Percentiles rank a stretch among this genome's conserved stretches.
phyloP scores from a whole-genome alignment of 2,888 invertebrate genomes.

The Sinhomidia bicolor region DNA sequence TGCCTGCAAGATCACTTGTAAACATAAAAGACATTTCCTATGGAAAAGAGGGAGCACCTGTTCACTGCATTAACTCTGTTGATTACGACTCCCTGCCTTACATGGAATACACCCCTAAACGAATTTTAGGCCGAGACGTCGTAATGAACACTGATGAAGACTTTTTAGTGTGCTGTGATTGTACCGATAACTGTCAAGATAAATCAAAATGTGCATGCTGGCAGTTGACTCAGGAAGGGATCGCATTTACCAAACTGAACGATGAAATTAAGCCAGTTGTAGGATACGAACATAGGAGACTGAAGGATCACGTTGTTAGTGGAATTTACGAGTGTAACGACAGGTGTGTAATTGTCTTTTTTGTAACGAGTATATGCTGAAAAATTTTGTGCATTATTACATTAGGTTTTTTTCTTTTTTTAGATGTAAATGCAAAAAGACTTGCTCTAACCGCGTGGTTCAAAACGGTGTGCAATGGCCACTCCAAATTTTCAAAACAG shows the following conservation, averaged over 20 bases:
- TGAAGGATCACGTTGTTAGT: conserved; percentile 91
- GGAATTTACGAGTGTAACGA: conserved; percentile 98
- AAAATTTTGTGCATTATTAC: neutral
- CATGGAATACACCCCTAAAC: conserved; percentile 91
- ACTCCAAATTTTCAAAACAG: conserved; percentile 93
- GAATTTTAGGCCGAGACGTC: conserved; percentile 93
- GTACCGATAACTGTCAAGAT: conserved; percentile 95
- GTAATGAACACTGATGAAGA: conserved; percentile 90
- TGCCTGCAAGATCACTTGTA: conserved; percentile 80
- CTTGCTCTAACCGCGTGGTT: conserved; percentile 96
- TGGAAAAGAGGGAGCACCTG: conserved; percentile 92
- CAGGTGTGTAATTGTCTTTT: conserved; percentile 82
- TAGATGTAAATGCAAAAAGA: conserved; percentile 92
- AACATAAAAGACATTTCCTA: conserved; percentile 86
- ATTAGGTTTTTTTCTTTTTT: neutral
- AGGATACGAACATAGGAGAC: conserved; percentile 92
- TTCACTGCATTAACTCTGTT: conserved; percentile 94
- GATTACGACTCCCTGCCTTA: conserved; percentile 91
- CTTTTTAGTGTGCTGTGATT: conserved; percentile 95
- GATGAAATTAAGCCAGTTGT: conserved; percentile 83
- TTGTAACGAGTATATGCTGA: too few relatives aligned
- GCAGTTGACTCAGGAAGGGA: conserved; percentile 92
- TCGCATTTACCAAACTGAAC: conserved; percentile 83
- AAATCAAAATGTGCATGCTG: conserved; percentile 94
- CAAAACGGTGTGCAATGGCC: conserved; percentile 94